Base-by-base conservation (phyloP, 2,113 vertebrate genomes). In the Saguinus midas region DNA sequence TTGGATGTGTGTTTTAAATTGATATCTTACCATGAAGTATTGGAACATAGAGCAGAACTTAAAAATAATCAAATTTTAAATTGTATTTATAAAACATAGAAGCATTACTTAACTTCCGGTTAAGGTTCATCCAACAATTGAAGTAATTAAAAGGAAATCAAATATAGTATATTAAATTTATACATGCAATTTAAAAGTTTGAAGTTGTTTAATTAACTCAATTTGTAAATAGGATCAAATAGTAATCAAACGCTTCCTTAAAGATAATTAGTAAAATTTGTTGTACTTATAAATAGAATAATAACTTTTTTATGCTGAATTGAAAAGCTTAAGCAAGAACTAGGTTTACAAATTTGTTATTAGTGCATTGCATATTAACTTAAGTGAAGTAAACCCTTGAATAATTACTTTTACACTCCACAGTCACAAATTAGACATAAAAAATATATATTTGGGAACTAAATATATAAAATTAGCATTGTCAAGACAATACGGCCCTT, bases 231-330 rank as follows among this genome's bases (percentile, higher is more conserved):
- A 40, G 66, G 61, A 94, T 97, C 90, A 95, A 93, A 89, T 14
- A 91, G 81, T 84, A 95, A 97, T 97, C 79, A 97, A 96, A 95
- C 20, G 4, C 79, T 94, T 95, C 79, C 92, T 95, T 96, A 91
- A 97, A 97, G 82, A 89, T 93, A 96, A 97, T 94, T 90, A 87
- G 61, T 96, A 93, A 91, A 97, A 93, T 96, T 72, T 95, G 68
- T 90, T 91, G 68, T 50, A 96, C 72, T 86, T 96, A 88, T 57
- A 94, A 97, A 84, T 90, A 92, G 81, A 94, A 92, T 92, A 95
- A 82, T 61, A 93, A 86, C 40, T 91, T 96, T 93, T 93, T 70
- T 91, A 86, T 68, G 75, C 14, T 87, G 87, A 92, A 90, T 87
- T 94, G 20, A 90, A 96, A 96, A 89, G 43, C n/a, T 89, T 88